Evolutionary conservation across 1,140 invertebrate genomes (phyloP).

Genomic region (Drosophila tani): DNA sequence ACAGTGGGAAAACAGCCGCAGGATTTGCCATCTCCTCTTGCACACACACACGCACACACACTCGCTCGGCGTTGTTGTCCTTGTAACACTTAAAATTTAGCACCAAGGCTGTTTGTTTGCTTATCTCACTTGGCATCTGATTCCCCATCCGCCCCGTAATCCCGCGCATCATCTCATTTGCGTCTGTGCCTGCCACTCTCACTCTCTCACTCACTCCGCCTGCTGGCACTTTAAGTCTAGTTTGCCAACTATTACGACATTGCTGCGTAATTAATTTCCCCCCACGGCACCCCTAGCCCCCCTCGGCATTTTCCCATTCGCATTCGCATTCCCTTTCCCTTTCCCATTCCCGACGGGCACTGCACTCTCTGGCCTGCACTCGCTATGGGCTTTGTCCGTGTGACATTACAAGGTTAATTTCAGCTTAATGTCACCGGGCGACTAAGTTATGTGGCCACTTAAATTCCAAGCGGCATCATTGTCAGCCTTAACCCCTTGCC

Average conservation of each 20-base stretch:
- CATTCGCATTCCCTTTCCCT: slow-evolving; percentile 5
- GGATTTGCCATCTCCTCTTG: slow-evolving; percentile 50
- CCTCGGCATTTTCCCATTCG: slow-evolving; percentile 4
- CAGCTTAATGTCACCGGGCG: slow-evolving; percentile 64
- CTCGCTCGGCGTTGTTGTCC: slow-evolving; percentile 59
- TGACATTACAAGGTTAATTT: slow-evolving; percentile 74
- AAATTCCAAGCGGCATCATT: slow-evolving; percentile 46
- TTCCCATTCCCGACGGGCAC: background rate
- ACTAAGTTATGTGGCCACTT: slow-evolving; percentile 65
- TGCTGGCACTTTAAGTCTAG: slow-evolving; percentile 34
- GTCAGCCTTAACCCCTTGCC: slow-evolving; percentile 23
- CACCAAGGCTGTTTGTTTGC: slow-evolving; percentile 81
- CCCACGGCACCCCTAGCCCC: background rate
- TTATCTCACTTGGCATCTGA: slow-evolving; percentile 74
- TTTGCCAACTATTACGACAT: slow-evolving; percentile 64
- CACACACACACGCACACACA: slow-evolving; percentile 3
- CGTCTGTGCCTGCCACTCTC: slow-evolving; percentile 22
- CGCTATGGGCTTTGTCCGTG: slow-evolving; percentile 26
- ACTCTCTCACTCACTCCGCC: slow-evolving; percentile 1
- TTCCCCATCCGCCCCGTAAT: slow-evolving; percentile 45
- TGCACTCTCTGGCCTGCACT: slow-evolving; percentile 22
- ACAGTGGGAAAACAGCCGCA: slow-evolving; percentile 62
- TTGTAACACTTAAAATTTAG: slow-evolving; percentile 84
- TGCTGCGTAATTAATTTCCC: slow-evolving; percentile 63
- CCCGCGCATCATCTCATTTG: slow-evolving; percentile 41